Conservation (phyloP, 2,113 vertebrate genomes). For the Hemiscyllium ocellatum region DNA sequence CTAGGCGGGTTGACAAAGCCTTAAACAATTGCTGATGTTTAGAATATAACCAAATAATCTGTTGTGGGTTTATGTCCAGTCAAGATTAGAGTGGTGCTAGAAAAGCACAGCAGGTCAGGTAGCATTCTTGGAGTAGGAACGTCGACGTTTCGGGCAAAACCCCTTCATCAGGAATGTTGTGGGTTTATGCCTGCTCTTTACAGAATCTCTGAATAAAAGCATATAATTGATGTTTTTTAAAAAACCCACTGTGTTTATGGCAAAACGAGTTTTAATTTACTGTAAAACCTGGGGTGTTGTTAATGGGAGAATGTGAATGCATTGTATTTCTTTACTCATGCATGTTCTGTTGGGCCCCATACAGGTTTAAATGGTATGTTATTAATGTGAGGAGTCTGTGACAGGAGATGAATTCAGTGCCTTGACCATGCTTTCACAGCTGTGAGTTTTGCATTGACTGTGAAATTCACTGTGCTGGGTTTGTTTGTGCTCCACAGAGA, state of each 20-base stretch:
- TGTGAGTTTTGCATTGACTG: no score
- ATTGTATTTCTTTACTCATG: neutral
- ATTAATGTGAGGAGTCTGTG: neutral
- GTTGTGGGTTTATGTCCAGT: neutral
- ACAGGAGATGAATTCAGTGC: neutral
- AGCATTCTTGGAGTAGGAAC: no score
- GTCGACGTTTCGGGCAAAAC: no score
- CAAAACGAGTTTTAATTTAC: neutral
- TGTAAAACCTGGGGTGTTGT: neutral
- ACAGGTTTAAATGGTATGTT: neutral
- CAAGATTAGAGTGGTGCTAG: no score
- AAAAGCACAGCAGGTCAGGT: no score
- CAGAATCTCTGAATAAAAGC: neutral
- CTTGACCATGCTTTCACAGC: neutral
- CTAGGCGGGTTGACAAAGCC: neutral
- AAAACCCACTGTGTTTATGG: neutral
- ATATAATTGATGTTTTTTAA: neutral
- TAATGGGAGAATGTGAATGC: neutral
- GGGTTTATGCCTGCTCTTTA: neutral
- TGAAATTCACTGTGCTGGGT: neutral
- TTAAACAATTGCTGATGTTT: neutral
- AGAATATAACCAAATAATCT: neutral
- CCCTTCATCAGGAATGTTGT: neutral
- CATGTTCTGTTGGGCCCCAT: neutral
- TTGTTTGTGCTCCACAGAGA: constrained; percentile 56